Base-by-base conservation (phyloP, 2,113 vertebrate genomes). In the Psittacus erithacus region DNA sequence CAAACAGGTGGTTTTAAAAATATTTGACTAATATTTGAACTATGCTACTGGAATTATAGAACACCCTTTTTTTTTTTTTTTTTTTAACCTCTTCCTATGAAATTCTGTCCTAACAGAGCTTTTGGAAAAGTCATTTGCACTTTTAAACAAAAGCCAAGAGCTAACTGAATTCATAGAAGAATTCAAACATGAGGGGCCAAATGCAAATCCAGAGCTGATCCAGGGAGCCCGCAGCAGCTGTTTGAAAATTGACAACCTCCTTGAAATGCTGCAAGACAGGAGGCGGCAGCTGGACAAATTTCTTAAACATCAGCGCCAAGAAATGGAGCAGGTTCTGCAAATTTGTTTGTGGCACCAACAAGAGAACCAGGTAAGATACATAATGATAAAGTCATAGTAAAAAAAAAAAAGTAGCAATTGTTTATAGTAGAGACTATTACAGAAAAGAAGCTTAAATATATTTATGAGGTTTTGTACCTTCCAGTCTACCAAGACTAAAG, bases 261-360 rank as follows among this genome's bases (percentile, higher is more conserved):
- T 99, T 70, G 99, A 99, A 98, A 90, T 97, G 62, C 98, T 99
- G 1, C 99, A 99, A 95, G 99, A 99, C 93, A 97, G 98, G 82
- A 98, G 99, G 38, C 86, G 98, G 64, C 98, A 98, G 28, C 95
- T 98, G n/a, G 98, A 99, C 82, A 98, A 97, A 88, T 95, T 96
- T 47, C 92, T 99, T 76, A 97, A 97, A 47, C 97, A 96, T 11
- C 98, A 98, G 80, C 93, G 95, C 18, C 97, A 88, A 78, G 97
- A 97, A 57, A 55, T 98, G 88, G 96, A 98, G 79, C 97, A 98
- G 38, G 96, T 98, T 87, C 94, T 98, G 46, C 97, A 97, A 43
- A 97, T 99, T 55, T 98, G 71, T 73, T 97, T 98, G 69, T 99
- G 98, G 98, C 97, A 98, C 31, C 98, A 98, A n/a, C 97, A 95